Conservation (phyloP, 1,140 invertebrate species). For the Nephotettix cincticeps region DNA sequence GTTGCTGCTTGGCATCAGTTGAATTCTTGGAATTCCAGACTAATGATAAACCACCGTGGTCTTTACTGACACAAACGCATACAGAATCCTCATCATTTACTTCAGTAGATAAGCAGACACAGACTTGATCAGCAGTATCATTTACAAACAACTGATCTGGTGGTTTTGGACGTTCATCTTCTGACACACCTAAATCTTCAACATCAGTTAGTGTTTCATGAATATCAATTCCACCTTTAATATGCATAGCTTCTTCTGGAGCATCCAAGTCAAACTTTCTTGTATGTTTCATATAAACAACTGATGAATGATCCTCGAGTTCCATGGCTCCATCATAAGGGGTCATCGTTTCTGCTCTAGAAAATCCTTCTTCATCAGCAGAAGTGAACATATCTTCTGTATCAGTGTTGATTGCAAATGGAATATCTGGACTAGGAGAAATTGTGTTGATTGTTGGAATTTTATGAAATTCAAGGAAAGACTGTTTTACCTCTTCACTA, state of each 20-base stretch:
- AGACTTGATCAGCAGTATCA: slow-evolving; percentile 36
- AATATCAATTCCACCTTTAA: slow-evolving; percentile 48
- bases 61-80: slow-evolving; percentile 35
- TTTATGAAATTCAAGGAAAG: slow-evolving; percentile 18
- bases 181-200: slow-evolving; percentile 50
- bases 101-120: slow-evolving; percentile 34
- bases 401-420: slow-evolving; percentile 47
- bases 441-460: slow-evolving; percentile 32
- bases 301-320: slow-evolving; percentile 44
- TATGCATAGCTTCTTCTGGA: slow-evolving; percentile 50
- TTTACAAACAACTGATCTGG: slow-evolving; percentile 30
- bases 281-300: slow-evolving; percentile 48
- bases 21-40: slow-evolving; percentile 30
- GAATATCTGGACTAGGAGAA: slow-evolving; percentile 35
- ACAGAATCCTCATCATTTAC: slow-evolving; percentile 21
- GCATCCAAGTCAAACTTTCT: slow-evolving; percentile 48
- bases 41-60: slow-evolving; percentile 31
- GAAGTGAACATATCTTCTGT: slow-evolving; percentile 55
- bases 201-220: slow-evolving; percentile 51
- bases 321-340: slow-evolving; percentile 37
- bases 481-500: slow-evolving; percentile 34
- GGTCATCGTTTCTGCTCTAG: slow-evolving; percentile 39
- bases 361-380: slow-evolving; percentile 48
- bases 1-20: slow-evolving; percentile 21
- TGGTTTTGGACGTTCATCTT: slow-evolving; percentile 35